Base-by-base conservation (phyloP, 2,888 invertebrate species). In the Stictocephala bisonia region DNA sequence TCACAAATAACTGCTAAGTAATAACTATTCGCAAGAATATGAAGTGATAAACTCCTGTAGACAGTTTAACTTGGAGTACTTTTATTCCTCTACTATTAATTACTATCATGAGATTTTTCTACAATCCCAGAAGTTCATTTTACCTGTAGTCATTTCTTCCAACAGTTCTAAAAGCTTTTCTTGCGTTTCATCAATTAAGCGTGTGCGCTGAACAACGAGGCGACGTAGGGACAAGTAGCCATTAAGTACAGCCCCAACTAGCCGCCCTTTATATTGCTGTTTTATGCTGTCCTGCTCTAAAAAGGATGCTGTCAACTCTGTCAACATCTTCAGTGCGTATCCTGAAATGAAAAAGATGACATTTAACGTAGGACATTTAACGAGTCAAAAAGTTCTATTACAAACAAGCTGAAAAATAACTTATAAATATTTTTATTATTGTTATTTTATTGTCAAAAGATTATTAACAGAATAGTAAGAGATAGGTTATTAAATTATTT, bases 101-200 rank as follows among this genome's bases (percentile, higher is more conserved):
- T n/a, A n/a, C n/a, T n/a, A n/a, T n/a, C n/a, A n/a, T n/a, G n/a
- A n/a, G n/a, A n/a, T n/a, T n/a, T n/a, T n/a, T n/a, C n/a, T n/a
- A n/a, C n/a, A n/a, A n/a, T n/a, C n/a, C n/a, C n/a, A n/a, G n/a
- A n/a, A n/a, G n/a, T n/a, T n/a, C 26, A 27, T 20, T 56, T 56
- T 80, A 90, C 93, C 95, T 3, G 93, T 94, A 0, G 97, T 98
- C 93, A 98, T 95, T 84, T 97, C 96, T 84, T 98, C 97, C 15
- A 98, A 86, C 80, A 97, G 87, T 82, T 96, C 95, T 9, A 98
- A 86, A 50, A 98, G 86, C 81, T 96, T 96, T 84, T 96, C 96
- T 85, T 98, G 97, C 3, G 98, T 97, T 83, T 97, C 97, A 84
- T 98, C 98, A 40, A 98, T 95, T 67, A 97, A 88, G 68, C 97